Evolutionary conservation across 2,113 vertebrate species (phyloP).

Genomic region (Crotalus helleri): DNA sequence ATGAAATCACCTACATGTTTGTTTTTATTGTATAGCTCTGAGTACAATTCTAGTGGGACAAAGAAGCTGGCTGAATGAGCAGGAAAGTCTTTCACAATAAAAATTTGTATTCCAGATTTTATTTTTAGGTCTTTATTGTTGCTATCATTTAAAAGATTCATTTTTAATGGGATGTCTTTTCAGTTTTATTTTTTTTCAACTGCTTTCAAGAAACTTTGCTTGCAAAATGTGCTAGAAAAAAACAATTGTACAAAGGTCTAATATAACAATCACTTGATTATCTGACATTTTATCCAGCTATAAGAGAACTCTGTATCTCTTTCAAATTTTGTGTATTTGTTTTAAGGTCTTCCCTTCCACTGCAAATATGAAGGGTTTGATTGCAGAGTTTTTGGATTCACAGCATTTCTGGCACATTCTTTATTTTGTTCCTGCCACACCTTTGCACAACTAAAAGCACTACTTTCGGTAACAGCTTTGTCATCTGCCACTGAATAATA

Average conservation of each 20-base stretch:
- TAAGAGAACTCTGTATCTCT: background rate
- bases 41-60: background rate
- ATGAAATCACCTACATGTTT: background rate
- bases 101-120: background rate
- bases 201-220: background rate
- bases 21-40: background rate
- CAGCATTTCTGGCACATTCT: background rate
- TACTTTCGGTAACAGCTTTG: background rate
- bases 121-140: background rate
- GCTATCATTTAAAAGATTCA: background rate
- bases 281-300: background rate
- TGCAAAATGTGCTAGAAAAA: background rate
- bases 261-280: background rate
- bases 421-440: background rate
- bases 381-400: background rate
- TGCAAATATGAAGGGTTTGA: background rate
- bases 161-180: background rate
- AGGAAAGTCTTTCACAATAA: background rate
- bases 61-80: background rate
- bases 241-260: background rate
- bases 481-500: background rate
- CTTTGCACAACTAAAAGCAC: background rate
- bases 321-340: background rate
- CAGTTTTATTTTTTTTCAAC: background rate
- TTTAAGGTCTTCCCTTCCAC: background rate